These are phyloP conservation scores for Watsonalla binaria DNA, from an alignment of 2,888 invertebrate genomes.

Conservation along the genomic window DNA sequence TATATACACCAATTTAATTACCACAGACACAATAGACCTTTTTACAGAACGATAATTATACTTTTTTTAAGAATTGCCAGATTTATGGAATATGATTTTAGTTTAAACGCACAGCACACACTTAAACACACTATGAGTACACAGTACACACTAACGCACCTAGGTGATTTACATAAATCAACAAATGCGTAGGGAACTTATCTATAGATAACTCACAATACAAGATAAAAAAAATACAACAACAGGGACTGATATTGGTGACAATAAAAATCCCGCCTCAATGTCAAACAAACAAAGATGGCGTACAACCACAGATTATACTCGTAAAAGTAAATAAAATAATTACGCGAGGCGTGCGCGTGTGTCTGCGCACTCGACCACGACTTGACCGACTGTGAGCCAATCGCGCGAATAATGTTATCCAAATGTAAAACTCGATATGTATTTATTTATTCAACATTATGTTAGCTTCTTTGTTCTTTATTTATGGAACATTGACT, in stretches of 20 bases:
- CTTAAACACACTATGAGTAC: no score
- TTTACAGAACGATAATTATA: no score
- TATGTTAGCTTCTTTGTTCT: constrained; percentile 52
- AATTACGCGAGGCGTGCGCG: constrained; percentile 22
- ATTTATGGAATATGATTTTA: no score
- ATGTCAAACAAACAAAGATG: constrained; percentile 9
- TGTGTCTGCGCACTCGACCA: constrained; percentile 19
- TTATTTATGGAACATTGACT: constrained; percentile 53
- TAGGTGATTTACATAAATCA: no score
- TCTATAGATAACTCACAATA: background rate
- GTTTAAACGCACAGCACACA: no score
- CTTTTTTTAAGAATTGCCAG: no score
- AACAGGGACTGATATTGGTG: background rate
- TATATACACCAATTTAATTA: background rate
- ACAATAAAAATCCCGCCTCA: background rate
- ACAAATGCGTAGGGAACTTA: no score
- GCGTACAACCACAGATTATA: constrained; percentile 15
- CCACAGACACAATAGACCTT: no score
- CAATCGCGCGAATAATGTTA: constrained; percentile 35
- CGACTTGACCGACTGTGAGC: constrained; percentile 24
- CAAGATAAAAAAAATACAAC: background rate
- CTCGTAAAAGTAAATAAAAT: constrained; percentile 24
- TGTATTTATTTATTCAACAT: constrained; percentile 52
- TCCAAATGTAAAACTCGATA: constrained; percentile 36
- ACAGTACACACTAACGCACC: no score